Evolutionary conservation across 37 sponge, comb jelly and placozoan species (phyloP).

Genomic region (Oopsacas minuta): DNA sequence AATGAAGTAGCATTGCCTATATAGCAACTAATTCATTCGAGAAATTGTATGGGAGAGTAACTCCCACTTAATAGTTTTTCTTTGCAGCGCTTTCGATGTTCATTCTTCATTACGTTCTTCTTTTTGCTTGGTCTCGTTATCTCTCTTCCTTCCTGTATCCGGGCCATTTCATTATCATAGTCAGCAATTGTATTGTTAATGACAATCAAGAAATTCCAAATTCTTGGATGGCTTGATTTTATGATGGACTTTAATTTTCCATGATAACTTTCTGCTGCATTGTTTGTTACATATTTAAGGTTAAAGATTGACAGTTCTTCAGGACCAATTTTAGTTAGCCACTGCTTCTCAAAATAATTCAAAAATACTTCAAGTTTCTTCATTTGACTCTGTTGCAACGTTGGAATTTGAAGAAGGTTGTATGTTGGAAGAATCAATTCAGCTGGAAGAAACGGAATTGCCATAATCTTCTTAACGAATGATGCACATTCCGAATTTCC

Average conservation of each 20-base stretch:
- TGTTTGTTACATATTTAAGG: neutral
- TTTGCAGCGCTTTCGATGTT: neutral
- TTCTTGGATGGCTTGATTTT: neutral
- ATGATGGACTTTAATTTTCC: neutral
- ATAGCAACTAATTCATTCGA: too few species aligned
- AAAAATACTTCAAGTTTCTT: neutral
- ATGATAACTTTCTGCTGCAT: neutral
- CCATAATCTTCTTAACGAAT: neutral
- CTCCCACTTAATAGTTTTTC: neutral
- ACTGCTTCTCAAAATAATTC: neutral
- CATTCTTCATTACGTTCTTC: neutral
- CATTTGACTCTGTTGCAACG: neutral
- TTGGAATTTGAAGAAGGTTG: neutral
- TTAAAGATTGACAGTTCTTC: neutral
- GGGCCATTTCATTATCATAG: neutral
- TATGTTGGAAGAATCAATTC: neutral
- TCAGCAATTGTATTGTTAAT: too few species aligned
- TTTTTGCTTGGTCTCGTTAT: neutral
- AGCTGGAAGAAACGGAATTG: neutral
- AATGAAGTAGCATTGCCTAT: too few species aligned
- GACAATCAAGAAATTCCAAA: too few species aligned
- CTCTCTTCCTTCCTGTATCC: neutral
- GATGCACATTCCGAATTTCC: too few species aligned
- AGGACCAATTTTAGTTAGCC: neutral
- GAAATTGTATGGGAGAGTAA: neutral